Base-by-base conservation (phyloP, 1,140 invertebrate species). In the Drosophila tani region DNA sequence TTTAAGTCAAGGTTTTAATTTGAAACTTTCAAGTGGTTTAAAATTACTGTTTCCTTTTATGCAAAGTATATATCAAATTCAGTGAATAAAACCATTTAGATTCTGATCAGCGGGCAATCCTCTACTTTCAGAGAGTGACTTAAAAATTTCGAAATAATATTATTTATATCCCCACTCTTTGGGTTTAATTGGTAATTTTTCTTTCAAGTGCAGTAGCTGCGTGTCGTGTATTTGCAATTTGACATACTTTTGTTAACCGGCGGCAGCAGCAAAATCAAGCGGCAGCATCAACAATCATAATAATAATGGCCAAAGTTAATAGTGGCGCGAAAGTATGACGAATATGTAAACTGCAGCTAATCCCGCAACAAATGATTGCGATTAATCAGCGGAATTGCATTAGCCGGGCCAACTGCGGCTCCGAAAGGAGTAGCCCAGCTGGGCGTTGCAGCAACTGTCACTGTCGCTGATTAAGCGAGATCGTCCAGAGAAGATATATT, bases 311-410 rank as follows among this genome's bases (percentile, higher is more conserved):
- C 82, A 88, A 78, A 85, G 65, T 82, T 85, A 86, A 81, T 88
- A 81, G 84, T 81, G 80, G 74, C 84, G 85, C 84, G 85, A 88
- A 88, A 88, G 84, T 88, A 88, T 88, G 84, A 88, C 84, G 84
- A 88, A 88, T 88, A 90, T 84, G 85, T 88, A 88, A 88, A 88
- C 84, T 24, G 49, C 76, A 69, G 69, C 79, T 88, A 90, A 90
- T 91, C 85, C 85, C 82, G 78, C 85, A 90, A 90, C 85, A 90
- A 90, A 90, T 90, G 78, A 90, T 90, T 90, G 85, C 81, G 85
- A 90, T 90, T 85, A 90, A 90, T 90, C 85, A 90, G 71, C 51
- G 85, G 81, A 90, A 91, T 85, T 90, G 86, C 85, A 90, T 88
- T 87, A 87, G 84, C 84, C 53, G n/a, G 49, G 53, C 15, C 29